Conservation (phyloP, 2,888 invertebrate species). For the Xylota sylvarum region DNA sequence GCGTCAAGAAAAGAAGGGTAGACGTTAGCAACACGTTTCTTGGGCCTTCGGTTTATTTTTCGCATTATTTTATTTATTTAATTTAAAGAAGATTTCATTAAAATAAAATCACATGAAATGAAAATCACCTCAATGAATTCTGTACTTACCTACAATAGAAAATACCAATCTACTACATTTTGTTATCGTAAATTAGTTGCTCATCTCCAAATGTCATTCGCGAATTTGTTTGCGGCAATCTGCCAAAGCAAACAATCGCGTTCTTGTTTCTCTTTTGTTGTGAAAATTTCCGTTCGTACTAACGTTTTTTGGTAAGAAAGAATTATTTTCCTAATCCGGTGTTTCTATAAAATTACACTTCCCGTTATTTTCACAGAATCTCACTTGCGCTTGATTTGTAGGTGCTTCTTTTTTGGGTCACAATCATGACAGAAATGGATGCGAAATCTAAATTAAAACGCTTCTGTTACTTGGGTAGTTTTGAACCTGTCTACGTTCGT, state of each 20-base stretch:
- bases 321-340: not conserved
- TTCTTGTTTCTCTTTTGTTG: conserved; percentile 51
- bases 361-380: conserved; percentile 9
- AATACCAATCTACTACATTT: conserved; percentile 48
- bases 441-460: conserved; percentile 78
- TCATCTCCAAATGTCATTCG: conserved; percentile 34
- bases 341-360: not conserved
- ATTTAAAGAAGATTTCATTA: no score
- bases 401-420: conserved; percentile 23
- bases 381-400: not conserved
- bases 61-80: no score
- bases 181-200: conserved; percentile 23
- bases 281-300: conserved; percentile 20
- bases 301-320: conserved; percentile 40
- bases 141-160: no score
- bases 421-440: conserved; percentile 37
- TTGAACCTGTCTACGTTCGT: conserved; percentile 80
- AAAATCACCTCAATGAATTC: no score
- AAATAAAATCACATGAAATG: no score
- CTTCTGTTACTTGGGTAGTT: conserved; percentile 81
- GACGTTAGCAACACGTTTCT: no score
- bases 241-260: conserved; percentile 35
- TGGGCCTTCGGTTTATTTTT: no score
- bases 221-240: conserved; percentile 50
- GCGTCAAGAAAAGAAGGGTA: no score